Base-by-base conservation (phyloP, 2,797 vertebrate species). In the Malurus leucopterus region DNA sequence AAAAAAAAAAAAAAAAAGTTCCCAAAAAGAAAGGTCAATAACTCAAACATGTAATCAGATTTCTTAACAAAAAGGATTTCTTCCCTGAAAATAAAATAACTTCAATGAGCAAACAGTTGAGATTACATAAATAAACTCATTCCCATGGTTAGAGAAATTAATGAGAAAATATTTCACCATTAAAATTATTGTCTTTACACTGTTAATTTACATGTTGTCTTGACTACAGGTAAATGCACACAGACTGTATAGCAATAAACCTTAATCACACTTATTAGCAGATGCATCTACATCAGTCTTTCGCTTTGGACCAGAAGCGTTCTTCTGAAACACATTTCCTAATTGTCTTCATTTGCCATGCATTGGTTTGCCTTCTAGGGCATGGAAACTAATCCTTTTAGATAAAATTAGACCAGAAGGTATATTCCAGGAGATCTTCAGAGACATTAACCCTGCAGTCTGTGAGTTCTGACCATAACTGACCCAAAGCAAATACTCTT, bases 41-140 rank as follows among this genome's bases (percentile, higher is more conserved):
- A 97, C 78, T 97, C 96, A 97, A 96, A 97, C 91, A 95, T 94
- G 86, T 96, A 97, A 97, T 97, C 96, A 97, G 93, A 96, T 96
- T 96, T 96, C 93, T 95, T 95, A 79, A 87, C 71, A 95, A 94
- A 96, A 93, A 93, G 24, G 13, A 78, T 94, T 91, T 94, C 26
- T 95, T 93, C 95, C 50, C 80, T 93, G 84, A 93, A 61, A 96
- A 88, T 93, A 91, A 69, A 93, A 44, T 92, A 94, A 91, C 64
- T 95, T 92, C 69, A 78, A 80, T 44, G 57, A 54, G 69, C 62
- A 90, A 80, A 50, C 63, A 75, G 3, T 92, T 70, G 65, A 69
- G 53, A 93, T 92, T 88, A 84, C 49, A 77, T 77, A 83, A 93
- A 82, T 71, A 16, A 58, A 47, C 29, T 84, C 92, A 92, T 93